Evolutionary conservation across 2,797 vertebrate species (phyloP).

Genomic region (Pipistrellus nathusii): DNA sequence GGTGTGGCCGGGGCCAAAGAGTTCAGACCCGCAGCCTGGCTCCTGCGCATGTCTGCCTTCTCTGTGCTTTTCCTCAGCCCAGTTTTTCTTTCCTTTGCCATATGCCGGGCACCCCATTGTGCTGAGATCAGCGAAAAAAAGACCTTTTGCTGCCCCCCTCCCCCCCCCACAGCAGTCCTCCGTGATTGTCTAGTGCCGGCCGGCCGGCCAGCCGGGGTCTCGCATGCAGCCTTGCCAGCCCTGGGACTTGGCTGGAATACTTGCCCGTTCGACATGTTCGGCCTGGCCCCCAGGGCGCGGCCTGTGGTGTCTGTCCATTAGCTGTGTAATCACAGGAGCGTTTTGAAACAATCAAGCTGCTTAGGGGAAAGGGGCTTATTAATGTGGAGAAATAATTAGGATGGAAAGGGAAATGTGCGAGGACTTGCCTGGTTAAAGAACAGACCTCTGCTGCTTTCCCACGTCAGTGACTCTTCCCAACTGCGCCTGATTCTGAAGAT

Average conservation of each 20-base stretch:
- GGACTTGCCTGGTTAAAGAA: neutral
- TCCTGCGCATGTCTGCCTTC: neutral
- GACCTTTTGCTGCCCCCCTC: neutral
- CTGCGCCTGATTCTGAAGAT: neutral
- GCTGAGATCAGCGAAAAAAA: neutral
- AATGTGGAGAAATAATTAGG: neutral
- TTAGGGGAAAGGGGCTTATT: constrained; percentile 27
- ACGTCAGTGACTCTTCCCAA: neutral
- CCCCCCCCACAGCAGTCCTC: too few species aligned
- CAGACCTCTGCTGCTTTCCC: neutral
- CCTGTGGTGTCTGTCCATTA: neutral
- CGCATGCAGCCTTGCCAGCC: neutral
- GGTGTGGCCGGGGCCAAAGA: neutral
- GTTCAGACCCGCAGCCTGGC: neutral
- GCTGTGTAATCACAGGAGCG: neutral
- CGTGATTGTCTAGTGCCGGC: neutral
- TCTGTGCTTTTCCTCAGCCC: neutral
- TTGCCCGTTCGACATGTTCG: neutral
- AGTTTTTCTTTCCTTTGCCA: neutral
- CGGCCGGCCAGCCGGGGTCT: neutral
- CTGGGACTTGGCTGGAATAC: neutral
- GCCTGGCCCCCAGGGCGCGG: neutral
- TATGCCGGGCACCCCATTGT: neutral
- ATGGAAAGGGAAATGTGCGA: neutral
- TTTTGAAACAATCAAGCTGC: neutral